These are phyloP conservation scores for Rhinatrema bivittatum DNA, from an alignment of 2,797 vertebrate genomes.

Conservation along the genomic window DNA sequence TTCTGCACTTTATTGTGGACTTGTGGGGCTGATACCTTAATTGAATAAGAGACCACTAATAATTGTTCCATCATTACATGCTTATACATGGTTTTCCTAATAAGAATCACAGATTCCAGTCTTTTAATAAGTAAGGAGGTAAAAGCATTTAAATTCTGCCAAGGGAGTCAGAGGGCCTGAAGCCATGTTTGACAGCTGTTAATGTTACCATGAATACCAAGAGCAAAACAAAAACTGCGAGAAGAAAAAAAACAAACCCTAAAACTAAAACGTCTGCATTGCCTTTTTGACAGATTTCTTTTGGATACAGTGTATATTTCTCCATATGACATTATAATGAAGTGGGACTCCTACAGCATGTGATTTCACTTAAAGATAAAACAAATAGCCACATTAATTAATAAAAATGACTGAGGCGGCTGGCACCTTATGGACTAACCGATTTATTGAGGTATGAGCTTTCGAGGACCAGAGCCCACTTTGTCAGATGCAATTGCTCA, in stretches of 20 bases:
- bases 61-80: constrained; percentile 62
- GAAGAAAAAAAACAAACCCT: too few species aligned
- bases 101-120: constrained; percentile 64
- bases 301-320: constrained; percentile 36
- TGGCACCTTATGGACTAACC: too few species aligned
- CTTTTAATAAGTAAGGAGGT: constrained; percentile 70
- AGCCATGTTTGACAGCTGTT: constrained; percentile 55
- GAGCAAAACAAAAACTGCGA: constrained; percentile 53
- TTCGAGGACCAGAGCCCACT: too few species aligned
- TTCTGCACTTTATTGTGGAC: constrained; percentile 8
- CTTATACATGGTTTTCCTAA: constrained; percentile 67
- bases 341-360: constrained; percentile 12
- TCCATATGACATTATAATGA: constrained; percentile 23
- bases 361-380: constrained; percentile 41
- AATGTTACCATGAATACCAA: constrained; percentile 56
- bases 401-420: too few species aligned
- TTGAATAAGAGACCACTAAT: constrained; percentile 66
- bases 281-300: constrained; percentile 45
- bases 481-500: too few species aligned
- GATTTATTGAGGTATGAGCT: too few species aligned
- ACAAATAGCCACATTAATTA: constrained; percentile 38
- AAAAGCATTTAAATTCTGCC: constrained; percentile 69
- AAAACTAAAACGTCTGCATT: too few species aligned
- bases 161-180: constrained; percentile 59
- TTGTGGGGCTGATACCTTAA: constrained; percentile 33